Conservation (phyloP, 1,140 invertebrate genomes). For the Diorhabda sublineata region DNA sequence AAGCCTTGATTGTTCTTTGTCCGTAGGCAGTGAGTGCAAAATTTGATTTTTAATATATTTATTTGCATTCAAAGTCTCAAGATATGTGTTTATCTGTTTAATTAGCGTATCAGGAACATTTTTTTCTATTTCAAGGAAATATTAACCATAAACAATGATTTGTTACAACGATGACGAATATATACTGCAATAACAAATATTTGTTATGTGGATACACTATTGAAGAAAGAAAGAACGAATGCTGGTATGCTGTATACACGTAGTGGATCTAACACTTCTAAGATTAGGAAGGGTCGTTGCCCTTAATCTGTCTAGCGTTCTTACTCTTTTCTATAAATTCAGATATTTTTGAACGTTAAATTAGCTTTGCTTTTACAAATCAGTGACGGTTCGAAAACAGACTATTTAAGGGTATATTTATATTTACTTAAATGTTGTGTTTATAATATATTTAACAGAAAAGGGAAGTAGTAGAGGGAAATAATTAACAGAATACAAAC, state of each 20-base stretch:
- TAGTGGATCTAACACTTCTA: constrained; percentile 26
- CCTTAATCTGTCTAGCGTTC: constrained; percentile 10
- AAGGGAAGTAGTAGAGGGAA: too few relatives aligned
- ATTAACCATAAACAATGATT: not conserved
- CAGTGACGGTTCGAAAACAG: too few relatives aligned
- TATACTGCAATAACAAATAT: not conserved
- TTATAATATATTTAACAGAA: too few relatives aligned
- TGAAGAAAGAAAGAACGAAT: constrained; percentile 2
- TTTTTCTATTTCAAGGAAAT: not conserved
- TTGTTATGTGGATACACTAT: not conserved
- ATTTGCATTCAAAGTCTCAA: not conserved
- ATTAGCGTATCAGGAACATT: not conserved
- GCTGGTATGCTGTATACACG: not conserved
- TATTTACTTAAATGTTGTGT: too few relatives aligned
- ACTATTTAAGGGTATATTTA: too few relatives aligned
- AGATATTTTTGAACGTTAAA: not conserved
- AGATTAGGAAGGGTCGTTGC: constrained; percentile 36
- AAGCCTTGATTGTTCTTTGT: too few relatives aligned
- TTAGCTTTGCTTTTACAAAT: too few relatives aligned
- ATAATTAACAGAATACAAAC: too few relatives aligned
- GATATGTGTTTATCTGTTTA: not conserved
- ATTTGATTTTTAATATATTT: not conserved
- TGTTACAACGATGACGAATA: not conserved
- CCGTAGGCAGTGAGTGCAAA: too few relatives aligned
- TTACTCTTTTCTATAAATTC: constrained; percentile 15